phyloP scores from a whole-genome alignment of 1,140 invertebrate genomes.

The Procambarus virginalis region DNA sequence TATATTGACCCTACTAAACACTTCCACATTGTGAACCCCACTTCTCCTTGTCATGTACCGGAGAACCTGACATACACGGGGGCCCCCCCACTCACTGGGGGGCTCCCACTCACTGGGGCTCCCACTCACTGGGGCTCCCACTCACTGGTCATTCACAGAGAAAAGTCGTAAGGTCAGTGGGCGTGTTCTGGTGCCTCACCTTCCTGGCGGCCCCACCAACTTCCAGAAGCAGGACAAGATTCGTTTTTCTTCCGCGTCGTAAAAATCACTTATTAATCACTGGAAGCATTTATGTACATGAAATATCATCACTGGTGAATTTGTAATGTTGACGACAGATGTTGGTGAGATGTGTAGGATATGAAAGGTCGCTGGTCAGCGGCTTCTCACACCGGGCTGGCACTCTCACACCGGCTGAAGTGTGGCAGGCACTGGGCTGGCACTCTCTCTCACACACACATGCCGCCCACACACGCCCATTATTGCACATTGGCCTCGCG shows the following conservation, averaged over 20 bases:
- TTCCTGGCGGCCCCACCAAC: no score
- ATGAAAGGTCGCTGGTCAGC: no score
- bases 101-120: no score
- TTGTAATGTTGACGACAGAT: no score
- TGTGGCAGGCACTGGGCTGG: neutral
- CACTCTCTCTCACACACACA: conserved; percentile 3
- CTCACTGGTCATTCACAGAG: neutral
- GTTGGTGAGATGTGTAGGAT: no score
- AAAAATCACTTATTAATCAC: no score
- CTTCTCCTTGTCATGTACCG: neutral
- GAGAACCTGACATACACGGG: neutral
- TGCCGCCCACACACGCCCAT: conserved; percentile 9
- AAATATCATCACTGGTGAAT: no score
- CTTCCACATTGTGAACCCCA: neutral
- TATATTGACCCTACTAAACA: neutral
- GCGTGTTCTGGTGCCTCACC: neutral
- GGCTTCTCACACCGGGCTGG: no score
- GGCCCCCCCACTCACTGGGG: neutral
- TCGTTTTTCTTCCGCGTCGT: no score
- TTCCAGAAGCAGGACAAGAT: no score
- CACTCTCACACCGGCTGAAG: neutral
- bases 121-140: neutral
- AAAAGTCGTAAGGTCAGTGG: neutral
- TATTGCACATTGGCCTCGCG: conserved; percentile 62
- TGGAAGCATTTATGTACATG: no score